Conservation (phyloP, 2,888 invertebrate genomes). For the Chymomyza amoena region DNA sequence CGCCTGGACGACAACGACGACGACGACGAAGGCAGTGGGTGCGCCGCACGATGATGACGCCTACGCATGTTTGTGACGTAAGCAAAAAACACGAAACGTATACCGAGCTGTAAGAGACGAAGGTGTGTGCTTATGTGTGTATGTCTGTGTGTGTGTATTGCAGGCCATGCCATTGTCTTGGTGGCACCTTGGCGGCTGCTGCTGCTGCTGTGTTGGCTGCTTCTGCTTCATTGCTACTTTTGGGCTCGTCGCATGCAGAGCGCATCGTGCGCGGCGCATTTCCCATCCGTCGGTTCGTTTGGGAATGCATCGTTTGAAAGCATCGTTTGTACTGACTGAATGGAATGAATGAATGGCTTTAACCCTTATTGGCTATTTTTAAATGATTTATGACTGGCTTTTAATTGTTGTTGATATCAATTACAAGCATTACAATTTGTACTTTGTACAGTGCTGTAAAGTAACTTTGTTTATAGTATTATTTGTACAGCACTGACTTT, state of each 20-base stretch:
- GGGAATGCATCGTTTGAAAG: conserved; percentile 1
- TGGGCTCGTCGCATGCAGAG: conserved; percentile 54
- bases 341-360: too few species aligned
- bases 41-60: conserved; percentile 78
- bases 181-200: background rate
- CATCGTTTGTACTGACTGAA: background rate
- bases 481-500: conserved; percentile 9
- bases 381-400: conserved; percentile 15
- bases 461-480: background rate
- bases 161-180: conserved; percentile 7
- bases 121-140: background rate
- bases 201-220: conserved; percentile 34
- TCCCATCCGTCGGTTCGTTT: background rate
- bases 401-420: conserved; percentile 13
- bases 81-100: conserved; percentile 60
- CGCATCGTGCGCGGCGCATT: conserved; percentile 10
- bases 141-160: conserved; percentile 6
- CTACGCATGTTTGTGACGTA: conserved; percentile 79
- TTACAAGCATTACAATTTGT: conserved; percentile 8
- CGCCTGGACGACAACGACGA: conserved; percentile 19
- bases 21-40: conserved; percentile 66
- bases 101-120: background rate
- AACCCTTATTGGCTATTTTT: background rate
- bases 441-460: background rate
- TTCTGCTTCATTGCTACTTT: conserved; percentile 49